These are phyloP conservation scores for Lepidochrysops patricia DNA, from an alignment of 2,888 invertebrate genomes.

Conservation along the genomic window DNA sequence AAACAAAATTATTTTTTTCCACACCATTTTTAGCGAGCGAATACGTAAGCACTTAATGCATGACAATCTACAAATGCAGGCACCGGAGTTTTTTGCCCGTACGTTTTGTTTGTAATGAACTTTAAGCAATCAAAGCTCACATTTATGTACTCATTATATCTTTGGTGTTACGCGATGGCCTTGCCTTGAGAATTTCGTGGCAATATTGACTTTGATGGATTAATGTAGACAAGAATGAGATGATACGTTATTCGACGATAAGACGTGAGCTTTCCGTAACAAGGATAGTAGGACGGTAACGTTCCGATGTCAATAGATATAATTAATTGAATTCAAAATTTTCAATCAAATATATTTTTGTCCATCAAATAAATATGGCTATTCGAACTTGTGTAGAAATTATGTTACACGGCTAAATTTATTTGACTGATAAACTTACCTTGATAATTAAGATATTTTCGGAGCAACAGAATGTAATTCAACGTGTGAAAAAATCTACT, in stretches of 20 bases:
- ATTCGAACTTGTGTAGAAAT: no score
- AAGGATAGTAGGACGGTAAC: constrained; percentile 4
- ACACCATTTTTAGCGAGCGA: constrained; percentile 25
- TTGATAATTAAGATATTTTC: no score
- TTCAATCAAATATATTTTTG: no score
- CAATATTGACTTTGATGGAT: constrained; percentile 45
- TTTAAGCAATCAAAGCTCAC: constrained; percentile 20
- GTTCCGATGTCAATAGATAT: background rate
- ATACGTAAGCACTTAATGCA: constrained; percentile 39
- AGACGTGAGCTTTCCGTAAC: constrained; percentile 23
- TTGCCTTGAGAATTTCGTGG: constrained; percentile 49
- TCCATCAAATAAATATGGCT: background rate
- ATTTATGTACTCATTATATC: constrained; percentile 15
- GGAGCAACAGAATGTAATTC: no score
- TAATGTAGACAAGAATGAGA: constrained; percentile 27
- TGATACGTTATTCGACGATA: constrained; percentile 33
- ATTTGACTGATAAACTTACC: no score
- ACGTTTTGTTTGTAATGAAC: constrained; percentile 13
- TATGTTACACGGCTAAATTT: no score
- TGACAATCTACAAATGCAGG: constrained; percentile 47
- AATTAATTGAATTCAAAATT: no score
- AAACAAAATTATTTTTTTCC: constrained; percentile 20
- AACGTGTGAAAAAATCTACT: no score
- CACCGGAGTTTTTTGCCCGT: constrained; percentile 19
- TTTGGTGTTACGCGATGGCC: constrained; percentile 24